Evolutionary conservation across 2,888 invertebrate species (phyloP).

Genomic region (Xanthorhoe spadicearia): DNA sequence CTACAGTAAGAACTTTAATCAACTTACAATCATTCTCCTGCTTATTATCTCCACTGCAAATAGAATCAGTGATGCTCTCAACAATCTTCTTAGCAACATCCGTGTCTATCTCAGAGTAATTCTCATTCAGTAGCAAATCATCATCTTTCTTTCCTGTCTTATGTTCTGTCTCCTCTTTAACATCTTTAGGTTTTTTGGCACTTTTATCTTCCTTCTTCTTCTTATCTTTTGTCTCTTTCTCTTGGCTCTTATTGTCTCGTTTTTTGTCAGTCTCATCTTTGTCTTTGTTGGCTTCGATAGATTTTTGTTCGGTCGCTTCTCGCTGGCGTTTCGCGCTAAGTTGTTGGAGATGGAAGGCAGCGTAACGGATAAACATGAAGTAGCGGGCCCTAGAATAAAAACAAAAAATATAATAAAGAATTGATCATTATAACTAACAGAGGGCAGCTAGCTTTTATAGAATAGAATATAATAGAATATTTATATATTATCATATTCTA

Average conservation of each 20-base stretch:
- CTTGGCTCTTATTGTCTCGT: slow-evolving; percentile 70
- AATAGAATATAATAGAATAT: no score
- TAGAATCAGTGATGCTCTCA: slow-evolving; percentile 93
- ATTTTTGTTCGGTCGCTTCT: slow-evolving; percentile 66
- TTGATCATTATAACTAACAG: background rate
- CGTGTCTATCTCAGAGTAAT: slow-evolving; percentile 86
- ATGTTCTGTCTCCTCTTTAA: slow-evolving; percentile 51
- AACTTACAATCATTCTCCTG: slow-evolving; percentile 86
- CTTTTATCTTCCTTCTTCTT: slow-evolving; percentile 55
- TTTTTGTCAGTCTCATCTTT: slow-evolving; percentile 54
- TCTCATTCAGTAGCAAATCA: slow-evolving; percentile 73
- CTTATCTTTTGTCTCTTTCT: slow-evolving; percentile 57
- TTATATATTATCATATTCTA: no score
- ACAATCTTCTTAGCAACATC: slow-evolving; percentile 96
- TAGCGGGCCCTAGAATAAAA: slow-evolving; percentile 87
- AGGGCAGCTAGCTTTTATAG: background rate
- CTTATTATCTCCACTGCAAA: slow-evolving; percentile 89
- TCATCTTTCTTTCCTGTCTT: slow-evolving; percentile 64
- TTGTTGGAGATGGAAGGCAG: slow-evolving; percentile 97
- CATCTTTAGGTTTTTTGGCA: slow-evolving; percentile 61
- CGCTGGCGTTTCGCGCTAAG: slow-evolving; percentile 89
- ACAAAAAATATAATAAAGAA: background rate
- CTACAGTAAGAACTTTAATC: background rate
- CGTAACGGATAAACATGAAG: slow-evolving; percentile 97
- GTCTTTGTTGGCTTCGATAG: slow-evolving; percentile 73